Base-by-base conservation (phyloP, 2,888 invertebrate genomes). In the Cacoxenus indagator region DNA sequence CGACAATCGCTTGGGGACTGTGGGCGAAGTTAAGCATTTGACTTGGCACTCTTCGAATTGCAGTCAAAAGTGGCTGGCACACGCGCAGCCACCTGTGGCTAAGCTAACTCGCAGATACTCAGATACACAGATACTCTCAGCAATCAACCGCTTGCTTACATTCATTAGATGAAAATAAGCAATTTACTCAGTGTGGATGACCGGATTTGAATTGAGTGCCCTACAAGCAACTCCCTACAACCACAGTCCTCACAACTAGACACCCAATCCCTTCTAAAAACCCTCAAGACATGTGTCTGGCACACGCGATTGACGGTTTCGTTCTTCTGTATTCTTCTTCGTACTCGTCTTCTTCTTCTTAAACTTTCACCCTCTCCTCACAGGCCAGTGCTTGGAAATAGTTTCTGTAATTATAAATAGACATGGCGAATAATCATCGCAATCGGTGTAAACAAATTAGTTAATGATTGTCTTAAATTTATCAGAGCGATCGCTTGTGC, bases 81-180 rank as follows among this genome's bases (percentile, higher is more conserved):
- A 45, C 61, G 29, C 45, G 43, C 65, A 11, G 55, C 55, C 65
- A 65, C 65, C 65, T 65, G 65, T 65, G 65, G 65, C 65, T 65
- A 27, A 46, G 14, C 29, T 45, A 27, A n/a, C n/a, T n/a, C n/a
- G n/a, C n/a, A n/a, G n/a, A n/a, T n/a, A n/a, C n/a, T n/a, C 29
- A 27, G 27, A 26, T 45, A 45, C 45, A n/a, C 19, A 9, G 19
- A 62, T 19, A 17, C 22, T 19, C 48, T 48, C 48, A 48, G 17
- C 19, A 8, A 17, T 22, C 19, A 51, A 11, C 17, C 51, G 22
- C 51, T 19, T 22, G 9, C 51, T 19, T 22, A 51, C 22, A 51
- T 31, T 31, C 31, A 8, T 31, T 4, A 14, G 11, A 27, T 55
- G 19, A 37, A 65, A 65, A 65, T 65, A 65, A 55, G 27, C 57